Base-by-base conservation (phyloP, 2,797 vertebrate species). In the Staurois parvus region DNA sequence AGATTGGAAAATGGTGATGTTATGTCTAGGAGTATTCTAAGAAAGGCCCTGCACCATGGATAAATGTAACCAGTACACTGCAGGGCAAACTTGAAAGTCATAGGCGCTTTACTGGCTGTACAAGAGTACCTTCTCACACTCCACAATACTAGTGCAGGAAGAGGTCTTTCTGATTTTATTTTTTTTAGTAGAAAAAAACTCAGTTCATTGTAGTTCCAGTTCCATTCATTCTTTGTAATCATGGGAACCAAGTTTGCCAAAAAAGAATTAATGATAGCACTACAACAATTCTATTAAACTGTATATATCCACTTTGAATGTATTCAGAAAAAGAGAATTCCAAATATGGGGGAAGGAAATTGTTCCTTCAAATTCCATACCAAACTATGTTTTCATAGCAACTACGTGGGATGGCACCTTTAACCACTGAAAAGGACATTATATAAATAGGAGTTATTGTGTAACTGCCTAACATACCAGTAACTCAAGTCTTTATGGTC, bases 381-480 rank as follows among this genome's bases (percentile, higher is more conserved):
- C 64, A 85, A 69, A 21, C 62, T 40, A 37, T 85, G 69, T 52
- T 79, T 69, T 79, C 42, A 78, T 78, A 67, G 28, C 64, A 34
- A 32, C 75, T 74, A 67, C 52, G 26, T 74, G 59, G 59, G 80
- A 87, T 87, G 80, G 85, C 76, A 87, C 81, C 79, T 87, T 83
- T 79, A 87, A 77, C 37, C 59, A 56, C 68, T 83, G 81, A 87
- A 73, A 86, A 52, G 68, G 37, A 64, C 73, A 82, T 86, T 78
- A 79, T 83, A 79, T 83, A 87, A 87, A 78, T 77, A 87, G 66
- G 56, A 79, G 59, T 79, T 78, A 87, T 87, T 87, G 85, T 83
- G 85, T 73, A 83, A 87, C 81, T 83, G 80, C 62, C 83, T 83
- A 87, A 87, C 80, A 87, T 87, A 81, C 80, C 76, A 79, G 85